phyloP scores from a whole-genome alignment of 23 tunicate genomes.

The Trididemnum clinides region DNA sequence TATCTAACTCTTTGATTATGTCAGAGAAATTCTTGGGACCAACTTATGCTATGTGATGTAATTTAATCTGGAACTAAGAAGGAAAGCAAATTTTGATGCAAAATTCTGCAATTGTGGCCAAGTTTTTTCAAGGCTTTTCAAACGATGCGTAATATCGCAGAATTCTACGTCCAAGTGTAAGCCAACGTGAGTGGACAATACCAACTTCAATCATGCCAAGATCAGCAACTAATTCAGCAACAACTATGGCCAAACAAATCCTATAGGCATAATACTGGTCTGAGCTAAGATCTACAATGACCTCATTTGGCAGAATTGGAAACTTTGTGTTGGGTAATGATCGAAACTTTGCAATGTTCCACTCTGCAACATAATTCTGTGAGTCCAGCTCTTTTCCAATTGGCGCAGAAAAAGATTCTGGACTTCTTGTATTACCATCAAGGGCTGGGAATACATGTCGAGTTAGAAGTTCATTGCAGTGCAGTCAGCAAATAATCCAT shows the following conservation, averaged over 20 bases:
- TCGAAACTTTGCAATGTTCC: not conserved
- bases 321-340: not conserved
- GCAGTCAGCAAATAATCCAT: no score
- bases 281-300: conserved; percentile 27
- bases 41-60: no score
- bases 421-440: conserved; percentile 22
- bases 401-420: conserved; percentile 38
- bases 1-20: no score
- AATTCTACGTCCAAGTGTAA: conserved; percentile 30
- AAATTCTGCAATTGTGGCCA: no score
- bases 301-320: conserved; percentile 9
- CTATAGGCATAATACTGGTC: conserved; percentile 37
- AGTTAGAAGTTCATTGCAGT: not conserved
- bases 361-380: not conserved
- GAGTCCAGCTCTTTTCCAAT: not conserved
- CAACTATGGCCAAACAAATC: not conserved
- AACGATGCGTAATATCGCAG: conserved; percentile 4
- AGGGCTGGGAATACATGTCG: conserved; percentile 25
- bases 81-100: no score
- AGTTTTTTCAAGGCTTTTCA: no score
- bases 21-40: no score
- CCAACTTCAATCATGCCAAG: conserved; percentile 2
- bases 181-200: conserved; percentile 30
- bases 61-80: not conserved
- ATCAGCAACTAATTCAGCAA: conserved; percentile 7